Evolutionary conservation across 2,888 invertebrate genomes (phyloP).

Genomic region (Drosophila quinaria): DNA sequence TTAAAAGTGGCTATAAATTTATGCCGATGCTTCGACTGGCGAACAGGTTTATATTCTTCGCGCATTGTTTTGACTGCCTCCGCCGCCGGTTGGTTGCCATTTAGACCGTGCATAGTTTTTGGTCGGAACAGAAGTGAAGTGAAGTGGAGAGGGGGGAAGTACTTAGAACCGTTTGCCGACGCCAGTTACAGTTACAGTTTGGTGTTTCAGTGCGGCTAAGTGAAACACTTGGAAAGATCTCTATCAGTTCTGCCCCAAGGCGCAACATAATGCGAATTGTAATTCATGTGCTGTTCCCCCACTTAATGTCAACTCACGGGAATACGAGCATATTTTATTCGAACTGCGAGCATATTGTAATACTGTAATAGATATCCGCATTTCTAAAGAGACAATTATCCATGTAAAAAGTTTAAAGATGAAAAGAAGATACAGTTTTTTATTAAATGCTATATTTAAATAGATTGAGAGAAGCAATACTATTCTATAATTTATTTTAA

Average conservation of each 20-base stretch:
- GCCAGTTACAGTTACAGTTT: slow-evolving; percentile 48
- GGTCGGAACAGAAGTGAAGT: not conserved
- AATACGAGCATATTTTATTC: not conserved
- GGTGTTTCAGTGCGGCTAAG: slow-evolving; percentile 24
- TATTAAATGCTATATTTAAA: not conserved
- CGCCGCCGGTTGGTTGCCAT: slow-evolving; percentile 38
- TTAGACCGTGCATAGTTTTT: slow-evolving; percentile 50
- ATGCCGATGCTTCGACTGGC: slow-evolving; percentile 28
- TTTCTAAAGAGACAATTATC: not conserved
- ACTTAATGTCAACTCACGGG: slow-evolving; percentile 8
- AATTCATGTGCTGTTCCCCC: not conserved
- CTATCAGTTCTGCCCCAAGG: slow-evolving; percentile 11
- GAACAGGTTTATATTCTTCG: slow-evolving; percentile 53
- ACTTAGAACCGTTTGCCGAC: slow-evolving; percentile 48
- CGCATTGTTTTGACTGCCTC: slow-evolving; percentile 42
- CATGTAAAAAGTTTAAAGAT: not conserved
- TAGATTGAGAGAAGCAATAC: not conserved
- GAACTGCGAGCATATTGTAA: not conserved
- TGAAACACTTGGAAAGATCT: slow-evolving; percentile 43
- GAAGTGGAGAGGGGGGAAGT: not conserved
- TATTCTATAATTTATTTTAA: not conserved
- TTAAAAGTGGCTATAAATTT: slow-evolving; percentile 38
- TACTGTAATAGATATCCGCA: not conserved
- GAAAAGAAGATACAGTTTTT: not conserved
- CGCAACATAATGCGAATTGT: slow-evolving; percentile 8